phyloP scores from a whole-genome alignment of 1,140 invertebrate species.

The Zaprionus taronus region DNA sequence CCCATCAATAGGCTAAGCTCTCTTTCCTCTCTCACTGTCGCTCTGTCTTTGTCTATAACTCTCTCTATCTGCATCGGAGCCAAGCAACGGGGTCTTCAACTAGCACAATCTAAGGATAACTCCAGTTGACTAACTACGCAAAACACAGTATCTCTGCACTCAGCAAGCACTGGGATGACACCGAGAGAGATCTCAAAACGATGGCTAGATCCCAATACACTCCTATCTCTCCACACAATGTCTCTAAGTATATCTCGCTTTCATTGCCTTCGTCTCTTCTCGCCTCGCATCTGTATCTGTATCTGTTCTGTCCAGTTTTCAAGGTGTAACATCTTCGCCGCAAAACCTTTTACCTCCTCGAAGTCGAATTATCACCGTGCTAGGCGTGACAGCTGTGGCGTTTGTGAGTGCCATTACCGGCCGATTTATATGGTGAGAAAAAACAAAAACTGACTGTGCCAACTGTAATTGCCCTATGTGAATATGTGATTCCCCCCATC shows the following conservation, averaged over 20 bases:
- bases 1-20: conserved; percentile 61
- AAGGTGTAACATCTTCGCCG: conserved; percentile 43
- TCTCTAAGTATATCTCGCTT: conserved; percentile 22
- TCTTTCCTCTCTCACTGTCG: conserved; percentile 12
- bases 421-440: conserved; percentile 69
- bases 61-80: conserved; percentile 50
- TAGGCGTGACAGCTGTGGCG: conserved; percentile 58
- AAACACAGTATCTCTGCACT: conserved; percentile 30
- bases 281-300: conserved; percentile 34
- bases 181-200: not conserved
- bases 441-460: conserved; percentile 38
- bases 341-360: conserved; percentile 27
- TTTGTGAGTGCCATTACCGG: conserved; percentile 57
- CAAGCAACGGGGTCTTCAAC: conserved; percentile 35
- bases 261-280: conserved; percentile 23
- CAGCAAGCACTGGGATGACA: conserved; percentile 15
- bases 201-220: not conserved
- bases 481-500: conserved; percentile 63
- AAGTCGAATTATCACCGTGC: conserved; percentile 42
- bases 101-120: conserved; percentile 31
- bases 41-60: conserved; percentile 46
- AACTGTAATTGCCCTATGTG: conserved; percentile 47
- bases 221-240: conserved; percentile 10
- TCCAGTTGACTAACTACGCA: conserved; percentile 26
- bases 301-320: conserved; percentile 39